A percentile compares a stretch with the other conserved stretches of the same genome.
Evolutionary conservation across 2,113 vertebrate species (phyloP).

Genomic region (Natator depressus): DNA sequence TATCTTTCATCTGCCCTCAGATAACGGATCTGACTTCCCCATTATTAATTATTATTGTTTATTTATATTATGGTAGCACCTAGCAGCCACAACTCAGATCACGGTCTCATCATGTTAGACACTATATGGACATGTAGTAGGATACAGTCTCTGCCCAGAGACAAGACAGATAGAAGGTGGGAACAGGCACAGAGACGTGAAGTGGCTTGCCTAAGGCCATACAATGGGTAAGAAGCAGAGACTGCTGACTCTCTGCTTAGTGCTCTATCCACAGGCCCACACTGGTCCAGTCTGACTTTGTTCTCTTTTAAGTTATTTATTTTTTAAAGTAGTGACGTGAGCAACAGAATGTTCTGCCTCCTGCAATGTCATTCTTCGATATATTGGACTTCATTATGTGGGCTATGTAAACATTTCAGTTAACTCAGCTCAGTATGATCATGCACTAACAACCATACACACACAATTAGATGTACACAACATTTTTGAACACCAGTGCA

Average conservation of each 20-base stretch:
- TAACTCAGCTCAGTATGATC: too few relatives aligned
- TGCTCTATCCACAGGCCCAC: not conserved
- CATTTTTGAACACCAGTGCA: too few relatives aligned
- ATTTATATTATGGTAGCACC: rapidly evolving
- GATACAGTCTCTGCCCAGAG: not conserved
- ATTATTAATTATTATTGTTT: not conserved
- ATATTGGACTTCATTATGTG: not conserved
- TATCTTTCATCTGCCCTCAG: not conserved
- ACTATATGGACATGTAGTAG: rapidly evolving
- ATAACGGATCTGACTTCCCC: rapidly evolving
- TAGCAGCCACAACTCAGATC: not conserved
- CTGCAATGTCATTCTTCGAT: not conserved
- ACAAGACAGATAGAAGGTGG: not conserved
- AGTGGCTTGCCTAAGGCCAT: not conserved
- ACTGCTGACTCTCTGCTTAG: rapidly evolving
- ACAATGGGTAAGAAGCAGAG: not conserved
- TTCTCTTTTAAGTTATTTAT: not conserved
- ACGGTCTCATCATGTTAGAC: not conserved
- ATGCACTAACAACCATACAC: too few relatives aligned
- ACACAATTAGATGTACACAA: too few relatives aligned
- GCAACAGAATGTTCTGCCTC: not conserved
- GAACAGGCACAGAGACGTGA: not conserved
- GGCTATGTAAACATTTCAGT: too few relatives aligned
- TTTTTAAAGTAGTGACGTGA: not conserved
- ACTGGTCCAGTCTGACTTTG: not conserved